Base-by-base conservation (phyloP, 2,797 vertebrate genomes). In the Halcyon leucocephala region DNA sequence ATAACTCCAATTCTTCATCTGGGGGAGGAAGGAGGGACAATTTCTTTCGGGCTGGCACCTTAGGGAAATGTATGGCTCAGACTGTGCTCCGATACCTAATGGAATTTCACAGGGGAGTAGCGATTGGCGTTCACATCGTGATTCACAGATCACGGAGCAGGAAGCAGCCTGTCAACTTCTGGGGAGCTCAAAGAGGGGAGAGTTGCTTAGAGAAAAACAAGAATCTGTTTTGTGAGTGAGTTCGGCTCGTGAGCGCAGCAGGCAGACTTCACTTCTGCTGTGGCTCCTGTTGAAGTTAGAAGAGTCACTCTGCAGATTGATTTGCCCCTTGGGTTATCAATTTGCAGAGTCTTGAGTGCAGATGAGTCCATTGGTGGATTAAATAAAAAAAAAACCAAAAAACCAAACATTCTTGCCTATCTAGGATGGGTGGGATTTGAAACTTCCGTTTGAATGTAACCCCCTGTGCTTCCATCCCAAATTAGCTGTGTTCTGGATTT, bases 121-220 rank as follows among this genome's bases (percentile, higher is more conserved):
- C 5, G 2, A 86, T 31, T 86, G 48, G 90, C 7, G 1, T 66
- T 91, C 67, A 52, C 54, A 7, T 92, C 9, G 1, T 96, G 70
- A 83, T 93, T 95, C 91, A 92, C 84, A 92, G 95, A 92, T 89
- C 96, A 92, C 19, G 88, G 62, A 93, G 70, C 92, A 79, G 95
- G 93, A 95, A 95, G 66, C 74, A 84, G 83, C 76, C 86, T 95
- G 83, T 90, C 81, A 87, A 9, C 84, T 96, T 96, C 70, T 35
- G 37, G 81, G 82, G 82, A 90, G 64, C 58, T 93, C 82, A 22
- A 81, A 57, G 62, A 8, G 54, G 78, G 62, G 28, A 62, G 54
- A 91, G 42, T 22, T 88, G 91, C 86, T 89, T 61, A 48, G 86
- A 90, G 86, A 29, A 95, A 97, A 94, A 82, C 83, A 94, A 79